Evolutionary conservation across 2,113 vertebrate species (phyloP).

Genomic region (Silurus meridionalis): DNA sequence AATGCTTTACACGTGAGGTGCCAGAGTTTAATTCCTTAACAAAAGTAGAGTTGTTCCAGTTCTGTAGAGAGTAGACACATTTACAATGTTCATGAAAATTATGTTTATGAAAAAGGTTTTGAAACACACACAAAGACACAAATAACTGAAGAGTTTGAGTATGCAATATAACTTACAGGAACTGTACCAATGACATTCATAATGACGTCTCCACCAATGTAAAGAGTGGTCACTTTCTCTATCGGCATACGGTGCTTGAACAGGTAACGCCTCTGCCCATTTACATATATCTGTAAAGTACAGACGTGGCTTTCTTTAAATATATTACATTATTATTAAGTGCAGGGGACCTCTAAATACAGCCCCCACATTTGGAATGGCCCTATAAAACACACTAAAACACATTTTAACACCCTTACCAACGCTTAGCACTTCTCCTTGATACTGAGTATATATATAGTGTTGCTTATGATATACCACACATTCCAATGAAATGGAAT

Average conservation of each 20-base stretch:
- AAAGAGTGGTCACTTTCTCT: neutral
- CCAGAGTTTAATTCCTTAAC: neutral
- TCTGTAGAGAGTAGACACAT: neutral
- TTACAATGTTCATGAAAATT: neutral
- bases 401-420: no score
- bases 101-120: neutral
- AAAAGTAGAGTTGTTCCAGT: constrained; percentile 4
- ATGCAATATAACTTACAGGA: neutral
- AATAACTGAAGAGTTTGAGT: neutral
- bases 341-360: no score
- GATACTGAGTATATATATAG: no score
- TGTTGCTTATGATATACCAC: no score
- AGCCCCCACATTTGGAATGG: no score
- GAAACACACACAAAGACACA: neutral
- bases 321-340: neutral
- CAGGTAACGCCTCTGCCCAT: neutral
- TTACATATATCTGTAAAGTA: neutral
- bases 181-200: neutral
- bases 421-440: no score
- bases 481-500: no score
- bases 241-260: neutral
- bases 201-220: neutral
- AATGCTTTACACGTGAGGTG: neutral
- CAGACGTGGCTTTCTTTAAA: neutral
- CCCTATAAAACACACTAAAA: no score